Percentiles rank a stretch among this genome's conserved stretches.
Evolutionary conservation across 2,797 vertebrate species (phyloP).

Genomic region (Smutsia gigantea): DNA sequence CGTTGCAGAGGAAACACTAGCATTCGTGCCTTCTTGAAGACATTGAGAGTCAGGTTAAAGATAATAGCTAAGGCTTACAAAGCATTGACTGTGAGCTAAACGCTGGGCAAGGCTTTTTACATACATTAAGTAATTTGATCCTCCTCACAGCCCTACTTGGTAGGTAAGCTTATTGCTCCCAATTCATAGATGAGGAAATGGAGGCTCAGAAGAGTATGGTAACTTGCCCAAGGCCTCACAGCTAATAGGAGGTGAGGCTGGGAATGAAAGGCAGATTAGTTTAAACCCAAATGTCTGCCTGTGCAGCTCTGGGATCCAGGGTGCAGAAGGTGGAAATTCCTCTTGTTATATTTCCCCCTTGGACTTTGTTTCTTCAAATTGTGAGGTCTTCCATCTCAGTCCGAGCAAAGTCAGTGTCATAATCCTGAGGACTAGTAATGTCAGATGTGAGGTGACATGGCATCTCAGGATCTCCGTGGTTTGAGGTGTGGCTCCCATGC

Average conservation of each 20-base stretch:
- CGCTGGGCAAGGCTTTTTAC: neutral
- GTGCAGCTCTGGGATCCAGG: neutral
- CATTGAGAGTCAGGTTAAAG: neutral
- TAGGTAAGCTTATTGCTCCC: neutral
- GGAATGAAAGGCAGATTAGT: neutral
- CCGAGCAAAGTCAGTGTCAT: neutral
- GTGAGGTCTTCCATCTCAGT: neutral
- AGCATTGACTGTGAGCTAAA: neutral
- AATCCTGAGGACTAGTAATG: neutral
- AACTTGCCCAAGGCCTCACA: neutral
- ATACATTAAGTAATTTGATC: neutral
- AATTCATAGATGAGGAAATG: constrained; percentile 9
- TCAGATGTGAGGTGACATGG: neutral
- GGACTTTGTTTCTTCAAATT: neutral
- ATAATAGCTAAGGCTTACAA: neutral
- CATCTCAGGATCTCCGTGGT: neutral
- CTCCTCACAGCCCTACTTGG: neutral
- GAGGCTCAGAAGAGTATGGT: neutral
- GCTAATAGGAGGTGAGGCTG: neutral
- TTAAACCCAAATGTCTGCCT: neutral
- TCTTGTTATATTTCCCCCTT: neutral
- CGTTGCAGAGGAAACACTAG: neutral
- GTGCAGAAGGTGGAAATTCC: neutral
- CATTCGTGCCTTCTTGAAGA: neutral
- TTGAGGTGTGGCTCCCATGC: neutral